Conservation (phyloP, 2,797 vertebrate species). For the Pogonophryne albipinna region DNA sequence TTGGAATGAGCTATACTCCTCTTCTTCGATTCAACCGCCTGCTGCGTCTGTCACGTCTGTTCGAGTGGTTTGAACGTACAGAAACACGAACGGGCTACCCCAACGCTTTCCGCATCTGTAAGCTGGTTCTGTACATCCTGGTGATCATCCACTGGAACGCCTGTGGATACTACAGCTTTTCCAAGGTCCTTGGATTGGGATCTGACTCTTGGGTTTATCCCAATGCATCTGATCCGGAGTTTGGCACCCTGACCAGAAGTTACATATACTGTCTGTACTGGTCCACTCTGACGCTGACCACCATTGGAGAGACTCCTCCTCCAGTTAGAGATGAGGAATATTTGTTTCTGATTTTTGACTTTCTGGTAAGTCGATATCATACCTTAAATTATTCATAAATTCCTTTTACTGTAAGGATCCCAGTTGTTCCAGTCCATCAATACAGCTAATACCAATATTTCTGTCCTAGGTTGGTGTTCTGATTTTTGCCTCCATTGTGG, state of each 20-base stretch:
- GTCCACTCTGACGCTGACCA: constrained; percentile 96
- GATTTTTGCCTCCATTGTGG: constrained; percentile 97
- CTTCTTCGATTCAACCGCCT: constrained; percentile 94
- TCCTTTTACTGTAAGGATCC: neutral
- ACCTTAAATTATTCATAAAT: neutral
- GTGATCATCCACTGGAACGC: constrained; percentile 99
- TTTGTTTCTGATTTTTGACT: constrained; percentile 97
- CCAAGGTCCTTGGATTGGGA: constrained; percentile 94
- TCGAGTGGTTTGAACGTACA: constrained; percentile 94
- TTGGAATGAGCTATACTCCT: constrained; percentile 87
- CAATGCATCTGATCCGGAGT: constrained; percentile 88
- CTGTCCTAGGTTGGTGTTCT: constrained; percentile 86
- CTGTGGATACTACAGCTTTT: constrained; percentile 96
- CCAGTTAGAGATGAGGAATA: constrained; percentile 95
- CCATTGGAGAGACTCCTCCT: constrained; percentile 95
- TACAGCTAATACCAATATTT: neutral
- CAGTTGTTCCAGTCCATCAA: neutral
- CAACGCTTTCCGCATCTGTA: constrained; percentile 94
- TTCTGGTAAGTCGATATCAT: constrained; percentile 81
- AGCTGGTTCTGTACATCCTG: constrained; percentile 94
- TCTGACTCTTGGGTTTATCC: constrained; percentile 96
- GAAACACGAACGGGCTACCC: constrained; percentile 96
- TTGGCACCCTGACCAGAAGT: constrained; percentile 86
- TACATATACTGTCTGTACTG: constrained; percentile 97
- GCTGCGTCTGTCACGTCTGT: constrained; percentile 92